These are phyloP conservation scores for Chelonoidis abingdonii DNA, from an alignment of 2,113 vertebrate genomes.

Conservation along the genomic window DNA sequence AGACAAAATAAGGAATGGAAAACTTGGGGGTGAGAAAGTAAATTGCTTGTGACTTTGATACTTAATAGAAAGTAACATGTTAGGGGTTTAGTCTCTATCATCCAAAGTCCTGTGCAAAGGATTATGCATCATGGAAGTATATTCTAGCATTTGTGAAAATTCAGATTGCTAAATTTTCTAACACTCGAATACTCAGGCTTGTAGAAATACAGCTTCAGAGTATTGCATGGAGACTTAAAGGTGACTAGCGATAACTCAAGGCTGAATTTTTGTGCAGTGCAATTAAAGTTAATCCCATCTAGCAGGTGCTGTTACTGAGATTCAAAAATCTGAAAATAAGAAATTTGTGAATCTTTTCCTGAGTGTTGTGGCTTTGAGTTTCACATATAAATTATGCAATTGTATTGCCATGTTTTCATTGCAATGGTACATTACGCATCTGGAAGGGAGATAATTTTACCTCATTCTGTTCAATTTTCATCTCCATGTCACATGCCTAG, in stretches of 20 bases:
- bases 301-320: neutral
- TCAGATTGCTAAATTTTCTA: neutral
- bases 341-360: neutral
- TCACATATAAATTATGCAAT: neutral
- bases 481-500: neutral
- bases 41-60: neutral
- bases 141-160: neutral
- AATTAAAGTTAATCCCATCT: neutral
- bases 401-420: neutral
- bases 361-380: neutral
- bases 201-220: neutral
- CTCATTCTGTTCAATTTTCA: neutral
- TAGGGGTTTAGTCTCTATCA: neutral
- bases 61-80: neutral
- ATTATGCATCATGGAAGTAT: neutral
- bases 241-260: neutral
- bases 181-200: neutral
- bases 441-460: neutral
- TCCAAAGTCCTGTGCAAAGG: neutral
- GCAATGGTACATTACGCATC: neutral
- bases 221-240: neutral
- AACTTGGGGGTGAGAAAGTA: neutral
- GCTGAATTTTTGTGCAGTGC: neutral
- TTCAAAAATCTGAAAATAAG: neutral
- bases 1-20: neutral